A percentile compares a stretch with the other conserved stretches of the same genome.
Conservation (phyloP, 2,888 invertebrate genomes). For the Uropetala carovei region DNA sequence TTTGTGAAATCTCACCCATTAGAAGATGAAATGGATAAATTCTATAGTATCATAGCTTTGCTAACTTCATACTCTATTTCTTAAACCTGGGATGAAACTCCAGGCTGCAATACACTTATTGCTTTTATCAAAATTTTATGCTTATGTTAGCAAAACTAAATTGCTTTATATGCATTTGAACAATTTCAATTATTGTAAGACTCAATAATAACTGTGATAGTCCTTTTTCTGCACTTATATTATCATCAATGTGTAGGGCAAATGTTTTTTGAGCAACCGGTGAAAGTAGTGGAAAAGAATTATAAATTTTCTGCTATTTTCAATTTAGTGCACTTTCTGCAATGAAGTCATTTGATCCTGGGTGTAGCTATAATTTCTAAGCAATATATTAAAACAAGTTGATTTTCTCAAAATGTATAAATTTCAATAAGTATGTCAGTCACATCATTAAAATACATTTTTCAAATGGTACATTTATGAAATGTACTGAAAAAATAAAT, state of each 20-base stretch:
- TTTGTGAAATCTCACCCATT: neutral
- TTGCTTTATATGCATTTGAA: conserved; percentile 5
- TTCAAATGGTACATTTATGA: conserved; percentile 62
- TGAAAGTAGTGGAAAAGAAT: neutral
- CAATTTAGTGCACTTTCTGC: neutral
- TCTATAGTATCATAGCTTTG: neutral
- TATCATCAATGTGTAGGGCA: neutral
- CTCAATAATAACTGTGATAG: neutral
- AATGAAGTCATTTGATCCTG: neutral
- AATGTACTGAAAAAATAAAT: conserved; percentile 63
- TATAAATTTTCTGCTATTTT: neutral
- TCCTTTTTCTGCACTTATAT: neutral
- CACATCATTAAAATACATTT: conserved; percentile 59
- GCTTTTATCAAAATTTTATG: conserved; percentile 43
- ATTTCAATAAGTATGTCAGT: conserved; percentile 57
- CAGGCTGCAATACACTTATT: conserved; percentile 39
- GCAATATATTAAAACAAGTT: conserved; percentile 64
- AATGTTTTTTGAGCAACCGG: conserved; percentile 37
- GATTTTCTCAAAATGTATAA: conserved; percentile 51
- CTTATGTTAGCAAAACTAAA: conserved; percentile 34
- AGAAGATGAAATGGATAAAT: neutral
- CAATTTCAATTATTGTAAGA: neutral
- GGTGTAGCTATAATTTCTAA: conserved; percentile 11
- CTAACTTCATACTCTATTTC: neutral
- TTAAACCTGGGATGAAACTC: neutral